Evolutionary conservation across 2,888 invertebrate genomes (phyloP).

Genomic region (Tiliacea aurago): DNA sequence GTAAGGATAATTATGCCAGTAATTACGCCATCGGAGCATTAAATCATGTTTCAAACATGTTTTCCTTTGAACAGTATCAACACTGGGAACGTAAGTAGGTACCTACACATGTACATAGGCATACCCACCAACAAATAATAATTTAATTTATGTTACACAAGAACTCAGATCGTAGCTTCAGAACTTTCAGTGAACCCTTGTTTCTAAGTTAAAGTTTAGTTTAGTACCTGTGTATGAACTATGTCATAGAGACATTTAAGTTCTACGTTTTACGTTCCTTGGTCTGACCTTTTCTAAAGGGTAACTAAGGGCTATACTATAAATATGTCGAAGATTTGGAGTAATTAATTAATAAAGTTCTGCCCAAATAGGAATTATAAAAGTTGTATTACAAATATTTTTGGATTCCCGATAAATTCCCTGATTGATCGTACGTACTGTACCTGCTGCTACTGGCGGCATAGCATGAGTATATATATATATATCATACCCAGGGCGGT

Average conservation of each 20-base stretch:
- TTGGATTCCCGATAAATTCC: conserved; percentile 10
- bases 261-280: conserved; percentile 17
- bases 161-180: conserved; percentile 9
- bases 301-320: conserved; percentile 9
- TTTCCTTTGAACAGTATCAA: conserved; percentile 27
- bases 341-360: conserved; percentile 38
- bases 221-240: conserved; percentile 37
- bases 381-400: conserved; percentile 15
- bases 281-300: conserved; percentile 32
- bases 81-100: background rate
- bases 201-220: conserved; percentile 34
- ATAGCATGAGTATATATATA: no score
- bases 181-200: conserved; percentile 29
- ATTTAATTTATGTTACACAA: conserved; percentile 29
- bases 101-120: background rate
- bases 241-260: conserved; percentile 44
- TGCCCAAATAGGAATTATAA: conserved; percentile 13
- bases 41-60: conserved; percentile 38
- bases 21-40: conserved; percentile 33
- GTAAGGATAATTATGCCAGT: conserved; percentile 42
- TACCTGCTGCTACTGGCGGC: no score
- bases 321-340: conserved; percentile 14
- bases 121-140: background rate
- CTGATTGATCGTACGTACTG: background rate
- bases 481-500: no score